These are phyloP conservation scores for Athrips mouffetella DNA, from an alignment of 2,888 invertebrate species.

Conservation along the genomic window DNA sequence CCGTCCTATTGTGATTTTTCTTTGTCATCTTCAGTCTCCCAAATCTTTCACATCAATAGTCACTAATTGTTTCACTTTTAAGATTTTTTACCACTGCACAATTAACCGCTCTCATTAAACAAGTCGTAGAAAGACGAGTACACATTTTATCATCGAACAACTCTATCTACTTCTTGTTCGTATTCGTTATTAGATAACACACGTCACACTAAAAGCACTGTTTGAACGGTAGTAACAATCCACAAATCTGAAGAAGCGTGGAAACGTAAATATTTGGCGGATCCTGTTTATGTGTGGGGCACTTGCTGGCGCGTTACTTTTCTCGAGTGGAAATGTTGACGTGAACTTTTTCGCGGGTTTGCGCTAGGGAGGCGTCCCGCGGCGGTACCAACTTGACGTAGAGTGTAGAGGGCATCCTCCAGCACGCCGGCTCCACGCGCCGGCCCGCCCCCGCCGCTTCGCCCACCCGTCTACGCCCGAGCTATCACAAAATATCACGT, in stretches of 20 bases:
- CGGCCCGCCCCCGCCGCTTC: constrained; percentile 21
- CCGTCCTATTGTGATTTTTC: constrained; percentile 38
- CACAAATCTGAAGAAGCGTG: background rate
- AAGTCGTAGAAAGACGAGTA: background rate
- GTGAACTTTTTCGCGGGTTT: constrained; percentile 31
- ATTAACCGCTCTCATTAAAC: background rate
- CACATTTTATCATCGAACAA: constrained; percentile 13
- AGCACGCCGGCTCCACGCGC: constrained; percentile 20
- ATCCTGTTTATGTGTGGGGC: background rate
- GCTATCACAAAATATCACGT: constrained; percentile 7
- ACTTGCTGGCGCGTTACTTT: background rate
- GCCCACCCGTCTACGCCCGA: constrained; percentile 3
- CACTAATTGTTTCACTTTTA: background rate
- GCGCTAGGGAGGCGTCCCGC: constrained; percentile 54
- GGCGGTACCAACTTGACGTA: constrained; percentile 48
- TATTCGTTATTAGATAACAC: constrained; percentile 7
- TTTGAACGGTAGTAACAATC: background rate
- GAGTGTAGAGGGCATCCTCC: constrained; percentile 52
- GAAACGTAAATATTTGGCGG: background rate
- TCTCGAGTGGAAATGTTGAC: background rate
- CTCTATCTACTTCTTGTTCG: constrained; percentile 3
- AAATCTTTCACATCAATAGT: background rate
- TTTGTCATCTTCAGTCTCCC: constrained; percentile 41
- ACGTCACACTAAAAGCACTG: constrained; percentile 7
- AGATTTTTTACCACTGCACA: constrained; percentile 7